phyloP scores from a whole-genome alignment of 2,888 invertebrate species.

The Nomada goodeniana region DNA sequence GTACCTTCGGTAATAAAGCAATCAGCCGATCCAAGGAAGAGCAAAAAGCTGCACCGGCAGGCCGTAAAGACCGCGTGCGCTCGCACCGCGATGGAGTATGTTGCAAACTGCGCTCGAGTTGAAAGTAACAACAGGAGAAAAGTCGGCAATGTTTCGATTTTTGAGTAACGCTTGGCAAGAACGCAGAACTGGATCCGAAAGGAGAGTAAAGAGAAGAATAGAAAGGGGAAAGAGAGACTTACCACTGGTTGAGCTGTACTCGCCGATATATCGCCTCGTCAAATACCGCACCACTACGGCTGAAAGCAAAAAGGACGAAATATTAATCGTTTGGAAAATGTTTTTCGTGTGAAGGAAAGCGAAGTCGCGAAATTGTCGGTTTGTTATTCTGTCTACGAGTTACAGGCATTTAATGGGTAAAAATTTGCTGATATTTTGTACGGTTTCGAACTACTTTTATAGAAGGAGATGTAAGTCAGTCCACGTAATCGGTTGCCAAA shows the following conservation, averaged over 20 bases:
- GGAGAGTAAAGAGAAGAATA: not conserved
- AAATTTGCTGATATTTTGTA: too few species aligned
- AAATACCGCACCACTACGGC: conserved; percentile 92
- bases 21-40: conserved; percentile 54
- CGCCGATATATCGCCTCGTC: conserved; percentile 92
- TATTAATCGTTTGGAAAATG: conserved; percentile 29
- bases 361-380: too few species aligned
- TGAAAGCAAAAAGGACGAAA: conserved; percentile 85
- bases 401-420: too few species aligned
- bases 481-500: too few species aligned
- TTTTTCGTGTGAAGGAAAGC: not conserved
- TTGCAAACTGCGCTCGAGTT: not conserved
- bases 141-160: conserved; percentile 10
- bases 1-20: conserved; percentile 67
- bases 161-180: not conserved
- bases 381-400: too few species aligned
- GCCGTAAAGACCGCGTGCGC: conserved; percentile 23
- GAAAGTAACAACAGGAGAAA: conserved; percentile 26
- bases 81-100: conserved; percentile 5
- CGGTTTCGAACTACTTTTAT: too few species aligned
- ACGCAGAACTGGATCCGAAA: not conserved
- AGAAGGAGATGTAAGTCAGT: too few species aligned
- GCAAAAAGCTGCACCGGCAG: conserved; percentile 70
- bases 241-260: conserved; percentile 93
- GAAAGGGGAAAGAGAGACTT: conserved; percentile 82